Evolutionary conservation across 2,797 vertebrate species (phyloP), one percentile per base, ranked within the genome.

Genomic region (Tenualosa ilisha): DNA sequence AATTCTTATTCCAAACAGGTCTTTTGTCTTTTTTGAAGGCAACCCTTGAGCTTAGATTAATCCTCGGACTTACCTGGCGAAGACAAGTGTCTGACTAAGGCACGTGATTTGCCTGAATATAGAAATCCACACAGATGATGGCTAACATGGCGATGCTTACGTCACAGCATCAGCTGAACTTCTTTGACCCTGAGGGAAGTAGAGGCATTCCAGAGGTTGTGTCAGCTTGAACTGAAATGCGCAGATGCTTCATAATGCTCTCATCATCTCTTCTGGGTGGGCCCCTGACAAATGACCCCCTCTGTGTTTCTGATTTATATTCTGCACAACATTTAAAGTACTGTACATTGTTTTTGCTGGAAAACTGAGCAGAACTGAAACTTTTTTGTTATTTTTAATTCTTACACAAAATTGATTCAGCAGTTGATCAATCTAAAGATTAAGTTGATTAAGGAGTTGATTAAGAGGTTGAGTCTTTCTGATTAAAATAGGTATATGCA

Each of bases 141-240:
- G 68, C 11, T 11, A 7, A 26, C 13, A n/a, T 20, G 37, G 40
- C 2, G 40, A 17, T 40, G 3, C 15, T 46, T 6, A 79, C 40
- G 40, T 79, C 72, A 79, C 72, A 79, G 72, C 72, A 79, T 17
- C 40, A 40, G 20, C 37, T 79, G 40, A 79, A 79, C 40, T 31
- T 40, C 13, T 15, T 13, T 15, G 31, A 1, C 5, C 31, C 31
- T 15, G 31, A 72, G 65, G 11, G 24, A 1, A 46, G 17, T 15
- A 75, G 37, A 75, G 68, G 59, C 59, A 63, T 24, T 37, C 8
- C 40, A 46, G 72, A 79, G 37, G 20, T 79, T 79, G 72, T 79
- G 72, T 79, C 72, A 79, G 37, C 40, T 79, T 17, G 17, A 75
- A 75, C 43, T 22, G 72, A 79, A 46, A 46, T 79, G 8, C 1